Evolutionary conservation across 2,797 vertebrate genomes (phyloP), one percentile per base, ranked within the genome.

Genomic region (Lindbergichthys nudifrons): DNA sequence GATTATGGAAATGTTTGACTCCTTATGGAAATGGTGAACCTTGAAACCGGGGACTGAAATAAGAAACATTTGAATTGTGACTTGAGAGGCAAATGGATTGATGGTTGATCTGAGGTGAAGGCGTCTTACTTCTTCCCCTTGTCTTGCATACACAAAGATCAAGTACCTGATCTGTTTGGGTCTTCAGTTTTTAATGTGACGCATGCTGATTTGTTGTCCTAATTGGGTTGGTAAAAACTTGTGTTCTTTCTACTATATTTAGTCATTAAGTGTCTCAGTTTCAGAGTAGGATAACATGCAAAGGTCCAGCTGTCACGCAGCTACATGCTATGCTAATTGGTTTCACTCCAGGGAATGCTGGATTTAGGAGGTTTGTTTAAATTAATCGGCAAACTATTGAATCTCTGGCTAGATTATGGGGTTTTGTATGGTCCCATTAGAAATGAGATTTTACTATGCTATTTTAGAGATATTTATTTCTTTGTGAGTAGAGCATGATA

Each of bases 1-100:
- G 75, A 61, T 79, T 88, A 91, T 58, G 88, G 61, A 92, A 91
- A 91, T 90, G 53, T 67, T 32, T 0, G 8, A 2, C 45, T 72
- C 32, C 69, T 58, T 46, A 89, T 81, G 84, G 67, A 90, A 92
- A 90, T 85, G 3, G 4, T 42, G 3, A 4, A 58, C 50, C 66
- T 53, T 53, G 8, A 41, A 70, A 41, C 13, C 46, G 23, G 2
- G 6, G 48, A n/a, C 6, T 1, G 32, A 57, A 30, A 36, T 36
- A 1, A 7, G 32, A 36, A 36, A 36, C 43, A 86, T 91, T 89
- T 89, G 87, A 87, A 87, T 88, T 3, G 0, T 46, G 45, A 43
- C 63, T 66, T 68, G 47, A 75, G 66, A 90, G 53, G 60, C 73
- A 88, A 90, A 87, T 86, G 15, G 14, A 19, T 5, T 16, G 15